Conservation (phyloP, 2,113 vertebrate genomes). For the Syngnathus typhle region DNA sequence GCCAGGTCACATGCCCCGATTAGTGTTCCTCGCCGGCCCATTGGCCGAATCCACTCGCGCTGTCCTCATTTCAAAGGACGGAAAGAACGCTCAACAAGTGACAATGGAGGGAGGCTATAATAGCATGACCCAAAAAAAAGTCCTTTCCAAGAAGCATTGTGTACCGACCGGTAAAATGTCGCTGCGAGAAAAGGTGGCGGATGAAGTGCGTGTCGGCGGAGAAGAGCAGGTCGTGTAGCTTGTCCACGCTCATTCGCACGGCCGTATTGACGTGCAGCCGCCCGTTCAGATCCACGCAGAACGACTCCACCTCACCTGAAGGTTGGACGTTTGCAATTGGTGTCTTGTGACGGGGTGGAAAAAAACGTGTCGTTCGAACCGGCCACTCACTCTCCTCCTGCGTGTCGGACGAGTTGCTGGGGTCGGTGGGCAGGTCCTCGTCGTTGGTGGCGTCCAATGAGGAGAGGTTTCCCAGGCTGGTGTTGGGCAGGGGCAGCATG, state of each 20-base stretch:
- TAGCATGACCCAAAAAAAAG: not conserved
- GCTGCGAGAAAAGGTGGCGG: constrained; percentile 78
- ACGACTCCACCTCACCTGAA: constrained; percentile 77
- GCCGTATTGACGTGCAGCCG: constrained; percentile 77
- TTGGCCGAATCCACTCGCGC: constrained; percentile 14
- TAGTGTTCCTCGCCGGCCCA: constrained; percentile 31
- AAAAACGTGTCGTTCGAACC: not conserved
- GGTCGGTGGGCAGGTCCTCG: constrained; percentile 83
- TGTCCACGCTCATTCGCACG: constrained; percentile 78
- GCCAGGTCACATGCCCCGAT: constrained; percentile 29
- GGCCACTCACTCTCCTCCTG: constrained; percentile 79
- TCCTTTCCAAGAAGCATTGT: not conserved
- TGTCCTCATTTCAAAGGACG: constrained; percentile 11
- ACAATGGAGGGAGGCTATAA: constrained; percentile 11
- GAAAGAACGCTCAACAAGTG: not conserved
- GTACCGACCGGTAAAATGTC: constrained; percentile 79
- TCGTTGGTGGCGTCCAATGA: constrained; percentile 78
- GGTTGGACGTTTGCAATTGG: not conserved
- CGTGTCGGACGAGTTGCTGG: constrained; percentile 84
- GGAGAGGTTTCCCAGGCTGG: constrained; percentile 69
- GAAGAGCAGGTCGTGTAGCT: constrained; percentile 82
- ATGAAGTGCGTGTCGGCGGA: constrained; percentile 81
- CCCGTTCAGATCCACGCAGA: constrained; percentile 75
- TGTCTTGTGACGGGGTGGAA: not conserved
- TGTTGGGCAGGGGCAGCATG: constrained; percentile 58